A percentile compares a stretch with the other conserved stretches of the same genome.
Conservation (phyloP, 2,888 invertebrate species). For the Euplexia lucipara region DNA sequence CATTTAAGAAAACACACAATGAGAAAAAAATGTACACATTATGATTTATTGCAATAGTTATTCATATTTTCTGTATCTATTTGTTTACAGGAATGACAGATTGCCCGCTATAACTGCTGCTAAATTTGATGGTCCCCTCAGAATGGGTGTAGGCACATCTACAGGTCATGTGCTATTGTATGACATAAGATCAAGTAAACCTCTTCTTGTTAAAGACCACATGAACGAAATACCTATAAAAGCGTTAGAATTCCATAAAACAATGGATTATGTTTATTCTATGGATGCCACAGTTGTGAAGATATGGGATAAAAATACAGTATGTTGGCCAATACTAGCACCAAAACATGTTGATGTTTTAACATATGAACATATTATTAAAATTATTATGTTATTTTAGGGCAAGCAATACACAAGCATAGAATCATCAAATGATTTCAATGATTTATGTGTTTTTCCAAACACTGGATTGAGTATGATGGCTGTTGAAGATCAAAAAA, state of each 20-base stretch:
- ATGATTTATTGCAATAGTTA: constrained; percentile 3
- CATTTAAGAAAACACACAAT: no score
- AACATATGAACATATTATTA: constrained; percentile 3
- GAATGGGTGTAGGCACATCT: constrained; percentile 97
- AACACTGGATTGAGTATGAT: constrained; percentile 97
- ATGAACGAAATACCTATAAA: constrained; percentile 98
- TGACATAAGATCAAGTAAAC: constrained; percentile 98
- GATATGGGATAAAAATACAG: constrained; percentile 97
- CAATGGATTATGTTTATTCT: constrained; percentile 95
- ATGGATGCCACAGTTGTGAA: constrained; percentile 97
- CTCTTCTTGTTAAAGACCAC: constrained; percentile 97
- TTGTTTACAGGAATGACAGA: constrained; percentile 90
- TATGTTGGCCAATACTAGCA: constrained; percentile 77
- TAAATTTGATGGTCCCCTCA: constrained; percentile 94
- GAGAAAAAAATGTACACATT: background rate
- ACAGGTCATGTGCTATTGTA: constrained; percentile 98
- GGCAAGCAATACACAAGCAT: constrained; percentile 98
- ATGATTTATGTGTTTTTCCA: constrained; percentile 97
- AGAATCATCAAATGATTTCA: constrained; percentile 96
- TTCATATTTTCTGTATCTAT: background rate
- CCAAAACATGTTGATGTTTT: background rate
- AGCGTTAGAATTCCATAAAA: constrained; percentile 95
- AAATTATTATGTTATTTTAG: constrained; percentile 83
- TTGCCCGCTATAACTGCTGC: constrained; percentile 95
- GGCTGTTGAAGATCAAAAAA: constrained; percentile 98